Evolutionary conservation across 2,888 invertebrate genomes (phyloP), one percentile per base, ranked within the genome.

Genomic region (Drosophila atroscutellata): DNA sequence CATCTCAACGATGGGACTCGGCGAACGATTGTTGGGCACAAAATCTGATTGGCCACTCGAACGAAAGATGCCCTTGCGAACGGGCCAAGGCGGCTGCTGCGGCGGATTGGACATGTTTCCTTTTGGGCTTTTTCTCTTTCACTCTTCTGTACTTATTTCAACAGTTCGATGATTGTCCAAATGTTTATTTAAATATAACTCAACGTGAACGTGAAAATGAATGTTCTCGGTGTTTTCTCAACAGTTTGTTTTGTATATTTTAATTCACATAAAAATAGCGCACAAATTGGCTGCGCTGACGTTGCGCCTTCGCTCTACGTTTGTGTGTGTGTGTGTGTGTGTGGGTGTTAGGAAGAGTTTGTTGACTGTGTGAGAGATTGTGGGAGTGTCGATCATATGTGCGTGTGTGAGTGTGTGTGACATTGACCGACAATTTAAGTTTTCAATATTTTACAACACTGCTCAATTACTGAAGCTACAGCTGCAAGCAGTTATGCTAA

Each of bases 1-100:
- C 92, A 93, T 93, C 82, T 93, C 93, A 30, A 93, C 91, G 59
- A 93, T 92, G 62, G 93, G 93, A 78, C 92, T 92, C 32, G 93
- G 93, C 61, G 93, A 91, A 56, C 92, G 92, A 28, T 28, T 90
- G 91, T 18, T 26, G 51, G 91, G 92, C 80, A 90, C 88, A 74
- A 93, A 93, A 80, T 93, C 93, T 39, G 93, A 93, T 77, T 92
- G 93, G 5, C 92, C 93, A 74, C 88, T 92, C 75, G 93, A 94
- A 49, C 94, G 94, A 77, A 94, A 94, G 72, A 94, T 93, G 61
- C 95, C 95, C 87, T 95, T 95, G 89, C 94, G 95, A 83, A 96
- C 95, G 78, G 96, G 95, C 96, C 96, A 96, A 92, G 96, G 96
- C 87, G 95, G 95, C 92, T 95, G 95, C 90, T 80, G 66, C 28